phyloP scores from a whole-genome alignment of 2,888 invertebrate genomes.

The Camponotus fellah region DNA sequence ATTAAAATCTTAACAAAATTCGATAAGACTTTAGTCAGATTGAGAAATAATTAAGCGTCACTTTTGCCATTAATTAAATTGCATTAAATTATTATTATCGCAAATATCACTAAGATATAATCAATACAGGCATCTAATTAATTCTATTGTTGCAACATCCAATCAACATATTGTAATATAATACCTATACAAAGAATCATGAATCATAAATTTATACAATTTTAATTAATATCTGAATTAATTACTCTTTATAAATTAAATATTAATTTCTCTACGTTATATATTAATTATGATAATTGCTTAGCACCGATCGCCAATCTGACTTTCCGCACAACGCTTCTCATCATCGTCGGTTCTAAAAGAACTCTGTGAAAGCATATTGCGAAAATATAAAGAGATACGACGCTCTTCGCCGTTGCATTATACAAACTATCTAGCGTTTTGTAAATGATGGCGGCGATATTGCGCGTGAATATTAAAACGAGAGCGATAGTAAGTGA shows the following conservation, averaged over 20 bases:
- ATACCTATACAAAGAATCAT: slow-evolving; percentile 10
- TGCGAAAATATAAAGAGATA: slow-evolving; percentile 51
- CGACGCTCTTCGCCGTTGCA: slow-evolving; percentile 51
- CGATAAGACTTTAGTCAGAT: neutral
- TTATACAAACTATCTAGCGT: slow-evolving; percentile 65
- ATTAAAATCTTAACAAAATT: neutral
- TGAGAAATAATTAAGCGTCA: neutral
- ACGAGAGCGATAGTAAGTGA: slow-evolving; percentile 5
- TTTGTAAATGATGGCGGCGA: slow-evolving; percentile 58
- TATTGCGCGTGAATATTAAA: slow-evolving; percentile 62
- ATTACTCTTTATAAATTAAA: neutral
- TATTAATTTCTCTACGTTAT: neutral
- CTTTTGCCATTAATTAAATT: neutral
- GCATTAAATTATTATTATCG: neutral
- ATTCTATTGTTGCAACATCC: slow-evolving; percentile 2
- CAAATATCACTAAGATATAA: slow-evolving; percentile 1
- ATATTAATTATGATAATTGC: slow-evolving; percentile 17
- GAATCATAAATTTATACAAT: slow-evolving; percentile 1
- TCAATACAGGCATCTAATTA: neutral
- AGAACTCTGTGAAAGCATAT: slow-evolving; percentile 56
- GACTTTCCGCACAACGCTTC: neutral
- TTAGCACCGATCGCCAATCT: neutral
- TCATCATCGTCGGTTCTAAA: slow-evolving; percentile 7
- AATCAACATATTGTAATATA: neutral
- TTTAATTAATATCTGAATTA: slow-evolving; percentile 6